Evolutionary conservation across 2,888 invertebrate species (phyloP), one percentile per base, ranked within the genome.

Genomic region (Eurytoma californica): DNA sequence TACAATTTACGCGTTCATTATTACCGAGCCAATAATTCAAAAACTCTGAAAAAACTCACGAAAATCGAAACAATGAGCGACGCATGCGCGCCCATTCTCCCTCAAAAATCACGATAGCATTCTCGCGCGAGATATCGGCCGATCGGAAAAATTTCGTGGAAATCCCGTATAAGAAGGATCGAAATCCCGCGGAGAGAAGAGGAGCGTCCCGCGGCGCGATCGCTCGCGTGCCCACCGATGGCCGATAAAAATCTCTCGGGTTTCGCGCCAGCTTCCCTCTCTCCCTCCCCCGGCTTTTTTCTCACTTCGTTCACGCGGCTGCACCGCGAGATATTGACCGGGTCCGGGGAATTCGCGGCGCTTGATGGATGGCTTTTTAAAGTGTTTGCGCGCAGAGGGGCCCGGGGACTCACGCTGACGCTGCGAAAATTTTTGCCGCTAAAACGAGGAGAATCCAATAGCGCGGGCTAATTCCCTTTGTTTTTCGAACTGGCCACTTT

Each of bases 281-380:
- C 39, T 39, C 7, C 5, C 30, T 30, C 30, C 5, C 30, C 30
- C 7, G 3, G 5, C 30, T 16, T 53, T 24, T 47, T 72, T 72
- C 66, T 49, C 20, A 30, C 14, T 30, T 55, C 28, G 18, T 63
- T 51, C 30, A 58, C n/a, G 9, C 49, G 24, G 24, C 24, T 24
- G 20, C 65, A 63, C 5, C 16, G 13, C 16, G 18, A 63, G 12
- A 63, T 39, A 58, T 13, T 58, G 20, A 3, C 57, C 53, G 24
- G 53, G 69, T 9, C 39, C 18, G 61, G 39, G 30, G 12, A 70
- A 47, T 24, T 24, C 57, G 20, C 18, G 51, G 12, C 14, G 28
- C 61, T 55, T 79, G 79, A 79, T 66, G 66, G 20, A 79, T 74
- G 79, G 66, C n/a, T 65, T 79, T 79, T 79, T 79, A 79, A 79